Conservation (phyloP, 2,797 vertebrate genomes). For the Nannoperca australis region DNA sequence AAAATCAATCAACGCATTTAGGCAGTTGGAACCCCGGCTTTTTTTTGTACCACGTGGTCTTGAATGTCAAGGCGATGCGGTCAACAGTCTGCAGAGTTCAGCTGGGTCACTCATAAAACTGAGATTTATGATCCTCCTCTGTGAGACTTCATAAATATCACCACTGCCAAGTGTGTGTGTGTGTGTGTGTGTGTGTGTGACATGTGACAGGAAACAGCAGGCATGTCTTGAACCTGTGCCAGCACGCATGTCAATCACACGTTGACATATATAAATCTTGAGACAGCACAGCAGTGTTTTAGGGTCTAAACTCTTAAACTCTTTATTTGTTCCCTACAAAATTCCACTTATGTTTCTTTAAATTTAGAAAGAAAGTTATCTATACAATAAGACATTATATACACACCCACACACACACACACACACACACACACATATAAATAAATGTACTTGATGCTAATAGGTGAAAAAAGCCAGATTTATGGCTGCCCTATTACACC, state of each 20-base stretch:
- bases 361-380: not conserved
- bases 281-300: not conserved
- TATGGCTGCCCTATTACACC: too few relatives aligned
- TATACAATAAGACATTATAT: too few relatives aligned
- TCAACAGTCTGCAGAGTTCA: constrained; percentile 50
- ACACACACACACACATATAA: not conserved
- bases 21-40: constrained; percentile 28
- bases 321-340: not conserved
- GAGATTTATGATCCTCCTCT: constrained; percentile 60
- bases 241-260: constrained; percentile 46
- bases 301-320: constrained; percentile 14
- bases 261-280: constrained; percentile 3
- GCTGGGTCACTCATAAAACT: constrained; percentile 50
- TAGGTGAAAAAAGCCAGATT: not conserved
- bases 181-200: constrained; percentile 15
- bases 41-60: not conserved
- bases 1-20: constrained; percentile 56
- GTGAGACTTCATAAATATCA: constrained; percentile 56
- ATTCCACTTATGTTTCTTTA: not conserved
- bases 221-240: constrained; percentile 23
- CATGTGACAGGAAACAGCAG: constrained; percentile 37
- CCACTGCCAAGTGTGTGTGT: not conserved
- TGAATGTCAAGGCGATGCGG: constrained; percentile 59
- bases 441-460: too few relatives aligned
- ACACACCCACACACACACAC: too few relatives aligned